Evolutionary conservation across 2,888 invertebrate genomes (phyloP), one percentile per base, ranked within the genome.

Genomic region (Achlya flavicornis): DNA sequence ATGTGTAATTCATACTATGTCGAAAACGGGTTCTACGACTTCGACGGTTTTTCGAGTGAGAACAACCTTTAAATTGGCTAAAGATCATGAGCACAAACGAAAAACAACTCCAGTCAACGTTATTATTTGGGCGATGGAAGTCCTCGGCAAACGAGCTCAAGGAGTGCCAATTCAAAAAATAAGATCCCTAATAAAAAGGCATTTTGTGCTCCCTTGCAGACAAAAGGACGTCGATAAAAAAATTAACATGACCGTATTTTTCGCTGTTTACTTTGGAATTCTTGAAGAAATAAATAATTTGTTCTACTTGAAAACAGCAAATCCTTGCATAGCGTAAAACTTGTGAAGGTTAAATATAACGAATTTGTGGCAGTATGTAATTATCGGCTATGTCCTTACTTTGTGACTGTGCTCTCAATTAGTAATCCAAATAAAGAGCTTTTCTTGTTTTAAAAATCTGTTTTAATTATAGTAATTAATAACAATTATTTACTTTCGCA

Each of bases 91-190:
- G 58, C 63, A 72, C 64, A 84, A 71, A 68, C 69, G 67, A 43
- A 43, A 63, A 32, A 79, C 80, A 12, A 83, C 85, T 61, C 85
- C 85, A 53, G 73, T 82, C 64, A 85, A 86, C 64, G 84, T 83
- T 66, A 81, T 87, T 69, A 80, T 87, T 69, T 87, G 85, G 86
- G 83, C 84, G n/a, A 84, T 86, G 83, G 76, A 86, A 73, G 66
- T 80, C 6, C 81, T 87, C 46, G 77, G 81, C 48, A 79, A 78
- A 60, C 68, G 76, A 62, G 64, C 64, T 41, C 71, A 64, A 69
- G 83, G 84, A 65, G 86, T 88, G 41, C 70, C 82, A 8, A 73
- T 85, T 59, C 65, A 74, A 61, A 80, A 78, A 71, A 81, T 88
- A 68, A 73, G 74, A 64, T 67, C 79, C 26, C 64, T 85, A 58